A percentile compares a stretch with the other conserved stretches of the same genome.
Conservation (phyloP, 2,113 vertebrate species). For the Cisticola juncidis region DNA sequence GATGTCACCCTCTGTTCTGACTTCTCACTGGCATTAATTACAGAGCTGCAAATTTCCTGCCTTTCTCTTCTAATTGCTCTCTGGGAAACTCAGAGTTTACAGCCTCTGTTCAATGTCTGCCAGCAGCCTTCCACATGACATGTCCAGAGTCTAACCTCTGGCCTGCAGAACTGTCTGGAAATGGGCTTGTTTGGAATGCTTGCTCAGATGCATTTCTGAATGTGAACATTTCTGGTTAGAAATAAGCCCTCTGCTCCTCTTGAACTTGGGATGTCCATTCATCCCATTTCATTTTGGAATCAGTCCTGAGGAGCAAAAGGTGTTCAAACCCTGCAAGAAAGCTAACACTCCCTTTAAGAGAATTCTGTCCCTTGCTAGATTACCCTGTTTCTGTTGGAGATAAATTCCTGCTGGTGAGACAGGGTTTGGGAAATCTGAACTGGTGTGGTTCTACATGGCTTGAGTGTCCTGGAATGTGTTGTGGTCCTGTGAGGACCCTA, state of each 20-base stretch:
- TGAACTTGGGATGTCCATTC: not conserved
- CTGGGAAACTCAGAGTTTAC: slow-evolving; percentile 1
- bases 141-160: not conserved
- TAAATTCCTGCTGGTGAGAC: not conserved
- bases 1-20: slow-evolving; percentile 45
- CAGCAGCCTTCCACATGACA: not conserved
- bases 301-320: not conserved
- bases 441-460: not conserved
- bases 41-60: slow-evolving; percentile 41
- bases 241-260: not conserved
- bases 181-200: not conserved
- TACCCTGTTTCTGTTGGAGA: not conserved
- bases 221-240: not conserved
- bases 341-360: not conserved
- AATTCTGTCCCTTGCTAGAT: not conserved
- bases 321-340: not conserved
- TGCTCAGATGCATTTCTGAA: not conserved
- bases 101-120: not conserved
- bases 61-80: slow-evolving; percentile 11
- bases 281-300: not conserved
- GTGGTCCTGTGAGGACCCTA: not conserved
- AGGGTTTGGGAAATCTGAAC: not conserved
- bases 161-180: not conserved
- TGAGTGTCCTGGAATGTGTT: not conserved
- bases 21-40: slow-evolving; percentile 43